Evolutionary conservation across 2,888 invertebrate species (phyloP).

Genomic region (Dendrolimus pini): DNA sequence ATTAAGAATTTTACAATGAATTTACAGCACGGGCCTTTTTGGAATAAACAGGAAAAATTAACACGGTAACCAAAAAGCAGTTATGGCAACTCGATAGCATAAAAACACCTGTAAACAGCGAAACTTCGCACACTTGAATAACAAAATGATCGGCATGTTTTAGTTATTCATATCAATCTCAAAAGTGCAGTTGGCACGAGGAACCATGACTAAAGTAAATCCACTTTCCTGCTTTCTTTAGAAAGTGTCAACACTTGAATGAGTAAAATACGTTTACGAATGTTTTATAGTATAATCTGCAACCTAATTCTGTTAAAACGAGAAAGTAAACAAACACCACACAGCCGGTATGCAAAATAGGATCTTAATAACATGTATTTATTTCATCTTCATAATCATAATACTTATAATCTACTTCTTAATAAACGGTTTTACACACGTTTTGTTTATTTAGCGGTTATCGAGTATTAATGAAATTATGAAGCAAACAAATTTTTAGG

Average conservation of each 20-base stretch:
- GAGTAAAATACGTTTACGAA: slow-evolving; percentile 3
- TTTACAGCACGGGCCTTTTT: no score
- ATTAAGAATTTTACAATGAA: no score
- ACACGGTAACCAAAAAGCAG: background rate
- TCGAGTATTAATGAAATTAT: no score
- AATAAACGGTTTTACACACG: no score
- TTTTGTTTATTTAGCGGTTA: no score
- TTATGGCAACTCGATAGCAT: background rate
- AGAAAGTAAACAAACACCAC: background rate
- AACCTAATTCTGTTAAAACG: background rate
- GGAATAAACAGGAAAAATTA: background rate
- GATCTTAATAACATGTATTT: no score
- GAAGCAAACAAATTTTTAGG: no score
- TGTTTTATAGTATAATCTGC: slow-evolving; percentile 1
- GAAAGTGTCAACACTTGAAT: slow-evolving; percentile 1
- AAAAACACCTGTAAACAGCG: background rate
- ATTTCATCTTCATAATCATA: no score
- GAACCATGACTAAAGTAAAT: background rate
- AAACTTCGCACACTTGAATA: background rate
- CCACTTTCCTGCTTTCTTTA: background rate
- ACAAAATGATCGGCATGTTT: background rate
- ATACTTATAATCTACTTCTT: no score
- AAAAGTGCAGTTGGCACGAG: background rate
- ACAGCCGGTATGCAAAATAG: no score
- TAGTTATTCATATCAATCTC: background rate